A percentile compares a stretch with the other conserved stretches of the same genome.
phyloP scores from a whole-genome alignment of 2,113 vertebrate species.

The Anarrhichthys ocellatus region DNA sequence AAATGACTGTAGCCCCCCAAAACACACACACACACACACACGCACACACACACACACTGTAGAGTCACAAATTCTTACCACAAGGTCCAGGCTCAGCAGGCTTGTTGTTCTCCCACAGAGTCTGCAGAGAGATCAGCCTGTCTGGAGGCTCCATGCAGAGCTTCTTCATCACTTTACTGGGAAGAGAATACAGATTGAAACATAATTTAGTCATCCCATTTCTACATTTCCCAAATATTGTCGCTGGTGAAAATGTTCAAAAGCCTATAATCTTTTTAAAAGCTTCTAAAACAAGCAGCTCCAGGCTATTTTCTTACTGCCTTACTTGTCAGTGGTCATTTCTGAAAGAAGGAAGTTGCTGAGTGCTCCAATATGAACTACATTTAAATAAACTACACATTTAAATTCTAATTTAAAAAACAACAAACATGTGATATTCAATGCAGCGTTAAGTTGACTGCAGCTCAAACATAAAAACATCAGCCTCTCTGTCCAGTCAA shows the following conservation, averaged over 20 bases:
- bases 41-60: neutral
- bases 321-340: slow-evolving; percentile 5
- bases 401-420: neutral
- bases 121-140: slow-evolving; percentile 88
- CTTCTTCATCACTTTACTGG: slow-evolving; percentile 95
- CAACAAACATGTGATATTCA: neutral
- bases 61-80: slow-evolving; percentile 82
- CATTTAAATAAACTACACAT: neutral
- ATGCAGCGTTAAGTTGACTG: neutral
- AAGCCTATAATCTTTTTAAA: neutral
- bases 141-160: slow-evolving; percentile 94
- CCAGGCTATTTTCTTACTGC: neutral
- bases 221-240: neutral
- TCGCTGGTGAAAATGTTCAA: neutral
- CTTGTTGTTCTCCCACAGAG: slow-evolving; percentile 93
- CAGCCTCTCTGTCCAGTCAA: neutral
- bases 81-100: slow-evolving; percentile 93
- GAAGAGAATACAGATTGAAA: slow-evolving; percentile 18
- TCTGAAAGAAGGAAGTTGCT: neutral
- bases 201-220: neutral
- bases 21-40: neutral
- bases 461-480: neutral
- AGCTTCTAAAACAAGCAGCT: neutral
- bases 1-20: neutral
- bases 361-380: neutral